Conservation (phyloP, 2,888 invertebrate genomes). For the Tipula vernalis region DNA sequence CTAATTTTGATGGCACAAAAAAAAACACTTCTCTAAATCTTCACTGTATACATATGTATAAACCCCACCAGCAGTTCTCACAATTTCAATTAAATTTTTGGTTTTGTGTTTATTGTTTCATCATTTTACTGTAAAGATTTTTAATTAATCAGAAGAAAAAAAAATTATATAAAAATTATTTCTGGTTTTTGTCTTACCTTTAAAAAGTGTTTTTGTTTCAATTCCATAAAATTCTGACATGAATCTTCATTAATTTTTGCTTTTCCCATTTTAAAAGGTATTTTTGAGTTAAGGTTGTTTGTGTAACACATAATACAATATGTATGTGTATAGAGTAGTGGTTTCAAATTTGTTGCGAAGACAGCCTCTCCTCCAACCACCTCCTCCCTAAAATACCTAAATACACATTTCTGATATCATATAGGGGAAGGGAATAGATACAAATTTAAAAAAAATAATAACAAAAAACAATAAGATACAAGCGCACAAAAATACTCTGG, state of each 20-base stretch:
- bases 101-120: background rate
- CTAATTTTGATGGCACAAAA: too few species aligned
- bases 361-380: background rate
- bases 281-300: background rate
- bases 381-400: background rate
- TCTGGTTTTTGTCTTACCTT: background rate
- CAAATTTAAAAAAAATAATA: background rate
- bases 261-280: background rate
- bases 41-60: background rate
- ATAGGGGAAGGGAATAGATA: background rate
- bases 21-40: background rate
- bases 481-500: background rate
- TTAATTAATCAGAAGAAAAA: background rate
- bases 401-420: background rate
- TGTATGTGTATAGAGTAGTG: background rate
- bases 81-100: background rate
- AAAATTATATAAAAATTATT: background rate
- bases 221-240: conserved; percentile 4
- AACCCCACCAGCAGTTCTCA: background rate
- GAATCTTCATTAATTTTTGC: background rate
- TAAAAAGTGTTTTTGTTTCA: background rate
- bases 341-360: background rate
- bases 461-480: background rate
- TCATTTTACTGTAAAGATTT: background rate
- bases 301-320: background rate